Base-by-base conservation (phyloP, 2,888 invertebrate species). In the Phymatocera aterrima region DNA sequence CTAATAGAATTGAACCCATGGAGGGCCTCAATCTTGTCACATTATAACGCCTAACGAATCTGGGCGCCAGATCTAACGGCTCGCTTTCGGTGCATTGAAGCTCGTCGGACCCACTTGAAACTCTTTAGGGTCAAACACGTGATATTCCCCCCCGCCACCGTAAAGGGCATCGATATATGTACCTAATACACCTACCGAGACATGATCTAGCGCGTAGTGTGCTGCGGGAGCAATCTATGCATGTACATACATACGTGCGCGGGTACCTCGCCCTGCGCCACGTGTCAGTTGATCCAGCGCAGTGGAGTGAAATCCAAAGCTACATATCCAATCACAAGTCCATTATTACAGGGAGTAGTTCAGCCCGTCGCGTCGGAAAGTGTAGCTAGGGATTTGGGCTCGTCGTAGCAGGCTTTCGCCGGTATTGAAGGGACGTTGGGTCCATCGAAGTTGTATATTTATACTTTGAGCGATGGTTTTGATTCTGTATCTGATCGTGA, bases 21-120 rank as follows among this genome's bases (percentile, higher is more conserved):
- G 37, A 51, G 60, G 18, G 51, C 51, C 18, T 51, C 31, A 48
- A 51, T 72, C 51, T 51, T 18, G 48, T 72, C 72, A 18, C 51
- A 18, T 15, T 34, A n/a, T n/a, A n/a, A 60, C 40, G 60, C 8
- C 57, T 57, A 75, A 75, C 40, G 57, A 75, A 75, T 75, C 43
- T 60, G 60, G 75, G 57, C 75, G 75, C 75, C 75, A 57, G 75
- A 75, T 57, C 75, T 57, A 75, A 37, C 75, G 57, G 57, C 75
- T 57, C 57, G 57, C 57, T 57, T 54, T 34, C 37, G 18, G 31
- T 15, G 28, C 57, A 60, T 75, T 8, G n/a, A 75, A 28, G n/a
- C 57, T 75, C 75, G n/a, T 75, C 75, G 57, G 43, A 54, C 57
- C 57, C 24, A 48, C 57, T 57, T 24, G 57, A 75, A 75, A 60